Evolutionary conservation across 2,888 invertebrate genomes (phyloP).

Genomic region (Drosophila melanosoma): DNA sequence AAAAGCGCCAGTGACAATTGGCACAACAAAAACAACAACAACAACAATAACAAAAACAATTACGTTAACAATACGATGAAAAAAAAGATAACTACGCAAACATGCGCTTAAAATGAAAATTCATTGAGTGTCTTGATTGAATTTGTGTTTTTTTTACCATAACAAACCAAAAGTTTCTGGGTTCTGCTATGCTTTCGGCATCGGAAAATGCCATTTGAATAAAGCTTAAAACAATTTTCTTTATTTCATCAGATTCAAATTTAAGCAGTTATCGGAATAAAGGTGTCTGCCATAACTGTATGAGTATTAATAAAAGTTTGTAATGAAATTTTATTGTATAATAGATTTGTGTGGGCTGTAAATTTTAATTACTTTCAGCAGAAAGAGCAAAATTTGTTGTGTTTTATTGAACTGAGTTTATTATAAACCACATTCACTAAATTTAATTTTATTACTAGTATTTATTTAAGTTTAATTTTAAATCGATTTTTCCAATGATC

Average conservation of each 20-base stretch:
- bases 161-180: conserved; percentile 29
- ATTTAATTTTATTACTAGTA: neutral
- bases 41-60: conserved; percentile 3
- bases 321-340: conserved; percentile 57
- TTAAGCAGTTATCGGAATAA: neutral
- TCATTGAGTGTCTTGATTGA: conserved; percentile 75
- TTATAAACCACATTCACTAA: neutral
- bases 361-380: conserved; percentile 15
- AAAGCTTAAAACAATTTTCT: conserved; percentile 30
- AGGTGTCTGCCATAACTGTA: conserved; percentile 2
- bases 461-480: neutral
- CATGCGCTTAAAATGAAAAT: conserved; percentile 70
- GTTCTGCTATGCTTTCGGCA: neutral
- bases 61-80: conserved; percentile 5
- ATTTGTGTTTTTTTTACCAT: conserved; percentile 45
- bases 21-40: conserved; percentile 27
- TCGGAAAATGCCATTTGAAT: conserved; percentile 41
- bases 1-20: conserved; percentile 51
- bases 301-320: conserved; percentile 23
- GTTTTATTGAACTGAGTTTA: neutral
- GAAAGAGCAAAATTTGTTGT: neutral
- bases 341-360: conserved; percentile 20
- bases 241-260: neutral
- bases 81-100: conserved; percentile 56
- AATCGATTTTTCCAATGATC: neutral